A percentile compares a stretch with the other conserved stretches of the same genome.
Conservation (phyloP, 2,113 vertebrate genomes). For the Leptodactylus fuscus region DNA sequence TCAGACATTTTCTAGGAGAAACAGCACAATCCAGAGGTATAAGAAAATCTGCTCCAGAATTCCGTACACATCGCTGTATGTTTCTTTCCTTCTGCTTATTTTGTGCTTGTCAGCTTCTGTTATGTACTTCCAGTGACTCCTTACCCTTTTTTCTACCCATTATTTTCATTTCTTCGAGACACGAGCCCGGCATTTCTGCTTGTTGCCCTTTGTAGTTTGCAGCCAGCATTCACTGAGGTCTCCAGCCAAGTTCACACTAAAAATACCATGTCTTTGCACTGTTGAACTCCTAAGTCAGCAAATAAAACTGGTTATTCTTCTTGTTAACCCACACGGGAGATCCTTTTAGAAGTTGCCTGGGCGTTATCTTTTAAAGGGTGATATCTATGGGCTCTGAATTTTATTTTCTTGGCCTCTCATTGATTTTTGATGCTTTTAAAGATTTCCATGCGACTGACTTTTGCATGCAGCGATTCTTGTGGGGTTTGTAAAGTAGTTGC, state of each 20-base stretch:
- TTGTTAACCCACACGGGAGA: slow-evolving; percentile 31
- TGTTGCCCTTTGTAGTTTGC: slow-evolving; percentile 22
- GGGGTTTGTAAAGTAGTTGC: slow-evolving; percentile 13
- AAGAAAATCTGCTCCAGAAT: too few relatives aligned
- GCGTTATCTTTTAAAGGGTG: slow-evolving; percentile 22
- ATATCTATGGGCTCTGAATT: slow-evolving; percentile 10
- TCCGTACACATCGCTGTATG: too few relatives aligned
- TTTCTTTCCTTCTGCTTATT: not conserved
- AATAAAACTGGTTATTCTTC: not conserved
- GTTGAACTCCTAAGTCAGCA: slow-evolving; percentile 23
- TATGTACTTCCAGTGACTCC: slow-evolving; percentile 14
- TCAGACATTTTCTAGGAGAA: too few relatives aligned
- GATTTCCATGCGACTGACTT: slow-evolving; percentile 21
- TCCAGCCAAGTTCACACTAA: slow-evolving; percentile 26
- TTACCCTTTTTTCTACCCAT: not conserved
- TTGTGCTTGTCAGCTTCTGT: slow-evolving; percentile 14
- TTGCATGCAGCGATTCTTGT: not conserved
- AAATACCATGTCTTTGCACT: slow-evolving; percentile 1
- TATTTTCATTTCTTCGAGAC: not conserved
- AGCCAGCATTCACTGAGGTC: slow-evolving; percentile 13
- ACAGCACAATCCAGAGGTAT: too few relatives aligned
- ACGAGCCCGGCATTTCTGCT: slow-evolving; percentile 50
- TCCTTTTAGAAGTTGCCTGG: not conserved
- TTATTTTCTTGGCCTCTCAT: slow-evolving; percentile 14
- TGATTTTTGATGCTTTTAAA: slow-evolving; percentile 40